phyloP scores from a whole-genome alignment of 1,140 invertebrate genomes.

The Apis dorsata region DNA sequence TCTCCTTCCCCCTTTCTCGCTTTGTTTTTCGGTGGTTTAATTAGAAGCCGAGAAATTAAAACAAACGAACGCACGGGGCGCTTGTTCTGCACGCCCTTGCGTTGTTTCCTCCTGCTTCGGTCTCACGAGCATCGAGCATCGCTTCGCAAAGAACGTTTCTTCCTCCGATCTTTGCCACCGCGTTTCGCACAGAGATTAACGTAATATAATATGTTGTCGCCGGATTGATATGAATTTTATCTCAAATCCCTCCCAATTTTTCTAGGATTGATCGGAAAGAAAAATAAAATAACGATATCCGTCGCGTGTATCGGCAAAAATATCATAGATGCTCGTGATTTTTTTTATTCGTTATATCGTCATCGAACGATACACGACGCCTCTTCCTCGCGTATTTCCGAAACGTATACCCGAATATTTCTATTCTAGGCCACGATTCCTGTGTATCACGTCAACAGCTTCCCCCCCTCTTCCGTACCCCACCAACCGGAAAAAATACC shows the following conservation, averaged over 20 bases:
- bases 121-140: conserved; percentile 8
- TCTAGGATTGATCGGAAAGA: too few species aligned
- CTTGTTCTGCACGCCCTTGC: conserved; percentile 4
- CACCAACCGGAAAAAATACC: background rate
- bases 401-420: background rate
- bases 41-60: conserved; percentile 67
- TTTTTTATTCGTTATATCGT: background rate
- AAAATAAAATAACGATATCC: too few species aligned
- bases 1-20: background rate
- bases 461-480: background rate
- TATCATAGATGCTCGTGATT: background rate
- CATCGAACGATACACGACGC: background rate
- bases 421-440: background rate
- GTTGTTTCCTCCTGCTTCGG: background rate
- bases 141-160: conserved; percentile 6
- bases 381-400: background rate
- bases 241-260: too few species aligned
- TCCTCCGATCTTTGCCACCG: background rate
- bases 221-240: background rate
- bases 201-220: background rate
- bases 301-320: too few species aligned
- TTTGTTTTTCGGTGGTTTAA: conserved; percentile 59
- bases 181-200: conserved; percentile 40
- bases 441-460: background rate
- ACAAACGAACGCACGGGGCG: conserved; percentile 53